Conservation (phyloP, 2,888 invertebrate genomes). For the Entomobrya proxima region DNA sequence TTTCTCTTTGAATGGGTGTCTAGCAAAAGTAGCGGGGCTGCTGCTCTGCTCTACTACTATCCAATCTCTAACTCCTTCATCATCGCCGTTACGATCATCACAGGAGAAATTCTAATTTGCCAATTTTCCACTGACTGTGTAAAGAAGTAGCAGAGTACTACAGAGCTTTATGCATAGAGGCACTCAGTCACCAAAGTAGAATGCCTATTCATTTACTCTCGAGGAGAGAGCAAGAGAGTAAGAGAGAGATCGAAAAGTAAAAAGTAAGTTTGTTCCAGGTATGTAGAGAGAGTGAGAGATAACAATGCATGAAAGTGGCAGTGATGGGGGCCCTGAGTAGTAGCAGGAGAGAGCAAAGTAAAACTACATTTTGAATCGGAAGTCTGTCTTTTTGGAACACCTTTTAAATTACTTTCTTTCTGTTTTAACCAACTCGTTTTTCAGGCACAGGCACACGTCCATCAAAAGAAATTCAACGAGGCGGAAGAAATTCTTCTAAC, state of each 20-base stretch:
- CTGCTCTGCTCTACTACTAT: slow-evolving; percentile 31
- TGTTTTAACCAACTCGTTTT: slow-evolving; percentile 54
- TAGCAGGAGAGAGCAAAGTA: slow-evolving; percentile 11
- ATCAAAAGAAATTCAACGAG: slow-evolving; percentile 74
- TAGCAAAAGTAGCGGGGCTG: no score
- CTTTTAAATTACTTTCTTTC: slow-evolving; percentile 56
- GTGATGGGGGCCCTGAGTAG: no score
- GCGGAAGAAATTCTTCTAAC: slow-evolving; percentile 74
- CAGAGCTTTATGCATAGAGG: no score
- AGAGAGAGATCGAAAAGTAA: not conserved
- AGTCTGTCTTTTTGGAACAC: slow-evolving; percentile 54
- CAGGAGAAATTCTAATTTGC: slow-evolving; percentile 41
- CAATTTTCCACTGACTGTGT: slow-evolving; percentile 20
- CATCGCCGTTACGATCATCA: slow-evolving; percentile 13
- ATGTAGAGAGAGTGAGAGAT: not conserved
- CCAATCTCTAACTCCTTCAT: slow-evolving; percentile 24
- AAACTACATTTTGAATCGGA: slow-evolving; percentile 25
- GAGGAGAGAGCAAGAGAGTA: not conserved
- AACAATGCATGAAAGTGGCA: slow-evolving; percentile 7
- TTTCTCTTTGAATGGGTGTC: slow-evolving; percentile 33
- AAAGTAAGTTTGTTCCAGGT: not conserved
- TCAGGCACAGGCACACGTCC: slow-evolving; percentile 75
- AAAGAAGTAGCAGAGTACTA: not conserved
- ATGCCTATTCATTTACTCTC: not conserved
- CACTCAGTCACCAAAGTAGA: no score